phyloP scores from a whole-genome alignment of 1,140 invertebrate species.

The Zaprionus ghesquierei region DNA sequence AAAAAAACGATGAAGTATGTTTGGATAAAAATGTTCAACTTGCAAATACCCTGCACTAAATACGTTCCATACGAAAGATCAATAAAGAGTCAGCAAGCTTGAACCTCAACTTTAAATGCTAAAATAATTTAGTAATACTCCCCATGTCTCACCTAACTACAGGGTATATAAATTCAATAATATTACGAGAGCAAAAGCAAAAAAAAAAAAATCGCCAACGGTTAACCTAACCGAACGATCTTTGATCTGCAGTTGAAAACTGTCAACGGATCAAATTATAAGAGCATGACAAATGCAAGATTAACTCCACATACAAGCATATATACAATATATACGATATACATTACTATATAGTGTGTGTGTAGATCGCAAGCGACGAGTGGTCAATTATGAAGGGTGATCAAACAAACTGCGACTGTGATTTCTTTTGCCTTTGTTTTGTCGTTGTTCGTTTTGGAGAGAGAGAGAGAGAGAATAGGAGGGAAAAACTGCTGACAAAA shows the following conservation, averaged over 20 bases:
- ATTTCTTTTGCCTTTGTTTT: constrained; percentile 16
- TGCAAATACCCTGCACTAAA: constrained; percentile 15
- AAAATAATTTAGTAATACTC: not conserved
- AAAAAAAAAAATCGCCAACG: constrained; percentile 22
- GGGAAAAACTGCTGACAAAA: constrained; percentile 35
- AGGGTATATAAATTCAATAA: not conserved
- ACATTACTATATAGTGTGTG: not conserved
- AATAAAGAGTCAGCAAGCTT: not conserved
- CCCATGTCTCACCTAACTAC: not conserved
- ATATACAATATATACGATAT: not conserved
- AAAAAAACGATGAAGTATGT: not conserved
- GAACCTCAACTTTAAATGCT: not conserved
- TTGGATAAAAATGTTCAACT: not conserved
- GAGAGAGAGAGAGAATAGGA: constrained; percentile 1
- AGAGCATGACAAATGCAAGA: constrained; percentile 46
- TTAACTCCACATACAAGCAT: constrained; percentile 15
- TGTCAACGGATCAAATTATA: constrained; percentile 47
- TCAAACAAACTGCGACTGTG: constrained; percentile 29
- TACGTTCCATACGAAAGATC: not conserved
- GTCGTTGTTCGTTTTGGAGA: not conserved
- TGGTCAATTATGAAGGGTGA: constrained; percentile 35
- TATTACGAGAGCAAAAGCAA: not conserved
- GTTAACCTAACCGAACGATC: constrained; percentile 37
- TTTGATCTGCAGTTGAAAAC: constrained; percentile 41
- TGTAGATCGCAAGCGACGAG: constrained; percentile 1